These are phyloP conservation scores for Erpobdella octoculata DNA, from an alignment of 2,888 invertebrate genomes.

Conservation along the genomic window DNA sequence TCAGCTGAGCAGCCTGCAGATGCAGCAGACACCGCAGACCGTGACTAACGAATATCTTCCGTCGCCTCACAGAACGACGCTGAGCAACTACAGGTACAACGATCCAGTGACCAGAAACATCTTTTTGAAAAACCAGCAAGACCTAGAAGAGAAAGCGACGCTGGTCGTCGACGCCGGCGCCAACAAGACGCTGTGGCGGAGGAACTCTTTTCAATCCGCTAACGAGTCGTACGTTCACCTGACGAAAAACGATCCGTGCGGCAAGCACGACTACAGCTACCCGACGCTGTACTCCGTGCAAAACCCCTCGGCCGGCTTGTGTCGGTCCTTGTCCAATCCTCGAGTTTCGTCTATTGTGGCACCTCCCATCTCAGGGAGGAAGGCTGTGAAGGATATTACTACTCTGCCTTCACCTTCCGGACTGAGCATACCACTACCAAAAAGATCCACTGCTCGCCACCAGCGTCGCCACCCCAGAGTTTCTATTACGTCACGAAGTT, in stretches of 20 bases:
- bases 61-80: slow-evolving; percentile 6
- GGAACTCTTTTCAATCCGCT: neutral
- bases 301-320: neutral
- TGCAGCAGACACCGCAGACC: neutral
- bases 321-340: slow-evolving; percentile 13
- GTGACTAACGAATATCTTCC: slow-evolving; percentile 8
- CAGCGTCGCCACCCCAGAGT: neutral
- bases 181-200: neutral
- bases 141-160: slow-evolving; percentile 1
- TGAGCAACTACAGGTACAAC: slow-evolving; percentile 10
- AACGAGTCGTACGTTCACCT: slow-evolving; percentile 32
- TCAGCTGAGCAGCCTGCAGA: neutral
- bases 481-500: neutral
- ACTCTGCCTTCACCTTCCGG: neutral
- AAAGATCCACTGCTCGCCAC: neutral
- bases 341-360: slow-evolving; percentile 5
- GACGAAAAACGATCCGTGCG: slow-evolving; percentile 20
- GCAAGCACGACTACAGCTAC: slow-evolving; percentile 33
- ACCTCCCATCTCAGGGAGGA: neutral
- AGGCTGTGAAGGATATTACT: neutral
- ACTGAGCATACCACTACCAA: neutral
- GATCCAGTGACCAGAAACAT: neutral
- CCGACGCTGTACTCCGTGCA: slow-evolving; percentile 22
- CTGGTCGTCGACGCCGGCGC: slow-evolving; percentile 5
- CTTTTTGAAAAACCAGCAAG: neutral